phyloP scores from a whole-genome alignment of 1,140 invertebrate genomes.

The Diplogasteroides magnus region DNA sequence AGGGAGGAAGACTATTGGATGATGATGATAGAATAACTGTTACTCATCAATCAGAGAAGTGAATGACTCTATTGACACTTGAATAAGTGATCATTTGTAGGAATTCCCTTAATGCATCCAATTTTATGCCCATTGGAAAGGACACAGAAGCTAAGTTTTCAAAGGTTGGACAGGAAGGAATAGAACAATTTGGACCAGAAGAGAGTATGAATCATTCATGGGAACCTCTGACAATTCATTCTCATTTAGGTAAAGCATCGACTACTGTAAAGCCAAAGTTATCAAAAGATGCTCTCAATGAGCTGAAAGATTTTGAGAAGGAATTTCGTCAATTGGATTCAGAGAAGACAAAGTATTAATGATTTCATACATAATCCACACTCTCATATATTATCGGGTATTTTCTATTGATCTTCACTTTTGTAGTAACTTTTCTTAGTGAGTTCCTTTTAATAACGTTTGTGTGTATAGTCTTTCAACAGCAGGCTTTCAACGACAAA shows the following conservation, averaged over 20 bases:
- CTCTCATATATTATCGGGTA: not conserved
- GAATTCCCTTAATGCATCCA: no score
- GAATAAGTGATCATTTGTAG: no score
- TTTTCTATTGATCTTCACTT: no score
- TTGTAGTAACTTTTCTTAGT: no score
- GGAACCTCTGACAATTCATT: no score
- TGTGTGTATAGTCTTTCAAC: no score
- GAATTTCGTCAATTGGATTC: not conserved
- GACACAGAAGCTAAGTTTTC: not conserved
- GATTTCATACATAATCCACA: not conserved
- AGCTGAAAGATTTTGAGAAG: not conserved
- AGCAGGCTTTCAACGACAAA: no score
- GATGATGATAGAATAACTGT: not conserved
- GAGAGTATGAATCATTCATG: no score
- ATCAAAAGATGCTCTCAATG: not conserved
- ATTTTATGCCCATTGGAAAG: not conserved
- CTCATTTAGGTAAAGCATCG: not conserved
- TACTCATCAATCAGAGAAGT: not conserved
- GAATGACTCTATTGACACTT: no score
- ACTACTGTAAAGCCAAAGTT: not conserved
- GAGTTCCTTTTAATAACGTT: no score
- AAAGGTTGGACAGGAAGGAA: not conserved
- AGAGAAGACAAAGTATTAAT: not conserved
- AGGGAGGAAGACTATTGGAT: no score
- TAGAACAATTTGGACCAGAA: not conserved